Evolutionary conservation across 2,888 invertebrate species (phyloP), one percentile per base, ranked within the genome.

Genomic region (Lissocephala sabroskyi): DNA sequence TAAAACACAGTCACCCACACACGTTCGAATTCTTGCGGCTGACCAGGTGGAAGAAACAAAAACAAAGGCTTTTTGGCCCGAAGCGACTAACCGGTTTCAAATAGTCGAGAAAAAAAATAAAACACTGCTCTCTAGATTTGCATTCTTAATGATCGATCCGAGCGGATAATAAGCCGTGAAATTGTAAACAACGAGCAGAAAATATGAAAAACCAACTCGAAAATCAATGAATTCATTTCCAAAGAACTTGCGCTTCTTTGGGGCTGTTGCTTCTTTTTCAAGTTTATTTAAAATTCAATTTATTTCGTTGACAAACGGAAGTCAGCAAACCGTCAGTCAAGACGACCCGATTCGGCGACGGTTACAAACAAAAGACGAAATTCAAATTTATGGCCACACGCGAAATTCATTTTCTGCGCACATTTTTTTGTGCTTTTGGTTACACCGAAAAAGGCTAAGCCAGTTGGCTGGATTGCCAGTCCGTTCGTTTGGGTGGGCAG

Each of bases 131-230:
- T 42, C 39, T 47, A 49, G 49, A 76, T 70, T 70, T 70, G 68
- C 70, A 70, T 76, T 76, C 56, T 49, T 76, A 70, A 70, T 59
- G 70, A 74, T 37, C 19, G 6, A 10, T 16, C 1, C 11, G 16
- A 54, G 49, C 59, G 49, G 53, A 33, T 26, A 49, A 68, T 74
- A 50, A 40, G 63, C 68, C 66, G 68, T 77, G 68, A 70, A 70
- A 70, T 70, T 70, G 77, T 65, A 74, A 65, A 59, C 63, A 74
- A 58, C 52, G 57, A 33, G 56, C 43, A 46, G 41, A 49, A 56
- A 58, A 49, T 18, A 18, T 23, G 3, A 3, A 23, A 17, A 16
- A 35, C 7, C 9, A 13, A 35, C 16, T 35, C 16, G 3, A 35
- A 35, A 14, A 16, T 35, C 14, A 35, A 35, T 35, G 13, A 35